Conservation (phyloP, 2,113 vertebrate genomes). For the Lethenteron reissneri region DNA sequence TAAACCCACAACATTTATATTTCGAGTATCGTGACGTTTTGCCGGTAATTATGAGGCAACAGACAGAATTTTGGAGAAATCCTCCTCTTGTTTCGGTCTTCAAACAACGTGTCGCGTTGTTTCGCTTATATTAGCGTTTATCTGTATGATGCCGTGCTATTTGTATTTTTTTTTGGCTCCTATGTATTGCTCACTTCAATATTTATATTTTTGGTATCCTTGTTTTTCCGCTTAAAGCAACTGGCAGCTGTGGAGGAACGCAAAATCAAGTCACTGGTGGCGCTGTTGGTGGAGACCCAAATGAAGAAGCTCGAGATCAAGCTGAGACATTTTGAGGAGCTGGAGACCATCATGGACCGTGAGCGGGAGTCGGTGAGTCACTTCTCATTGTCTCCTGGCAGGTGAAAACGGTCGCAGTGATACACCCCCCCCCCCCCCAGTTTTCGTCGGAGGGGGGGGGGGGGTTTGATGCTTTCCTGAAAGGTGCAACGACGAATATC, state of each 20-base stretch:
- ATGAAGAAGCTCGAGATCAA: conserved; percentile 99
- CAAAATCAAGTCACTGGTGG: conserved; percentile 89
- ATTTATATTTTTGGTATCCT: background rate
- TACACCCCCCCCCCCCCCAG: background rate
- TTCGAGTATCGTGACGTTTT: too few relatives aligned
- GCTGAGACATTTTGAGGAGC: conserved; percentile 80
- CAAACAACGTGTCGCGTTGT: too few relatives aligned
- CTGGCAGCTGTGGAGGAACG: conserved; percentile 79
- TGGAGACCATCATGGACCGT: conserved; percentile 94
- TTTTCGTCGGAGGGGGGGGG: background rate
- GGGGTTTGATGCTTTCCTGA: background rate
- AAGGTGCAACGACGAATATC: conserved; percentile 9
- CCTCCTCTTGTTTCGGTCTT: too few relatives aligned
- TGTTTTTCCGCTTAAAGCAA: conserved; percentile 28
- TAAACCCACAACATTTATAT: too few relatives aligned
- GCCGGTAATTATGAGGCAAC: too few relatives aligned
- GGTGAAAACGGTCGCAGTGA: background rate
- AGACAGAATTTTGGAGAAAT: too few relatives aligned
- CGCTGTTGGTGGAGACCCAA: conserved; percentile 81
- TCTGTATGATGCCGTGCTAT: background rate
- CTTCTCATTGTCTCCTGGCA: too few relatives aligned
- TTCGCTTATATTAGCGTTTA: too few relatives aligned
- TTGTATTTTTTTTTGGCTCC: background rate
- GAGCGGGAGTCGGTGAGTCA: conserved; percentile 80
- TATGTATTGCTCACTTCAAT: background rate